A percentile compares a stretch with the other conserved stretches of the same genome.
Conservation (phyloP, 2,113 vertebrate species). For the Scomber japonicus region DNA sequence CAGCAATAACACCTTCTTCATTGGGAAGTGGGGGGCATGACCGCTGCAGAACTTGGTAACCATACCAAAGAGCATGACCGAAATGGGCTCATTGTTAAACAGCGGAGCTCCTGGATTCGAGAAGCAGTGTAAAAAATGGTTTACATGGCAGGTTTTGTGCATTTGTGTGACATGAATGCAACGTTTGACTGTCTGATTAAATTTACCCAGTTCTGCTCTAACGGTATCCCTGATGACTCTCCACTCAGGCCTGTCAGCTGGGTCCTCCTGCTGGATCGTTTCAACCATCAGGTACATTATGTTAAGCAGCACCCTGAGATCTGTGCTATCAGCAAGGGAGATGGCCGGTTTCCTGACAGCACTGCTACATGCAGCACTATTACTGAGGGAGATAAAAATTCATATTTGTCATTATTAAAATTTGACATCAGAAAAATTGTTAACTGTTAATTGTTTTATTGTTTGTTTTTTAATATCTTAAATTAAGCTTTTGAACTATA, state of each 20-base stretch:
- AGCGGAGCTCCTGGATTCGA: constrained; percentile 88
- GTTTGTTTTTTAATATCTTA: background rate
- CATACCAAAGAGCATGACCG: constrained; percentile 97
- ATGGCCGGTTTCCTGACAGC: constrained; percentile 98
- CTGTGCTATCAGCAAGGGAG: constrained; percentile 98
- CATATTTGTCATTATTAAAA: background rate
- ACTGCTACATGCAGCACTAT: constrained; percentile 96
- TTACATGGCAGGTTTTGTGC: background rate
- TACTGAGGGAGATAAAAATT: constrained; percentile 80
- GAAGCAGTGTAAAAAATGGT: background rate
- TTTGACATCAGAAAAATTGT: background rate
- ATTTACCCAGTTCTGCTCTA: constrained; percentile 91
- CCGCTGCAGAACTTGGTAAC: constrained; percentile 98
- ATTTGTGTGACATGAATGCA: background rate
- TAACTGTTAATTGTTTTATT: background rate
- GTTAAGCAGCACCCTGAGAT: constrained; percentile 95
- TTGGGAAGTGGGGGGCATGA: constrained; percentile 96
- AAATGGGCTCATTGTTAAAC: constrained; percentile 95
- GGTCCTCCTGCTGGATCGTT: constrained; percentile 92
- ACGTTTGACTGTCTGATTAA: background rate
- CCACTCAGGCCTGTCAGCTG: constrained; percentile 93
- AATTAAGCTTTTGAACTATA: background rate
- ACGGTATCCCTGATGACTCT: constrained; percentile 93
- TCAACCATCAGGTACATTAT: constrained; percentile 99
- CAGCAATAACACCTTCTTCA: constrained; percentile 96